Evolutionary conservation across 2,797 vertebrate genomes (phyloP), one percentile per base, ranked within the genome.

Genomic region (Pyrocephalus nanus): DNA sequence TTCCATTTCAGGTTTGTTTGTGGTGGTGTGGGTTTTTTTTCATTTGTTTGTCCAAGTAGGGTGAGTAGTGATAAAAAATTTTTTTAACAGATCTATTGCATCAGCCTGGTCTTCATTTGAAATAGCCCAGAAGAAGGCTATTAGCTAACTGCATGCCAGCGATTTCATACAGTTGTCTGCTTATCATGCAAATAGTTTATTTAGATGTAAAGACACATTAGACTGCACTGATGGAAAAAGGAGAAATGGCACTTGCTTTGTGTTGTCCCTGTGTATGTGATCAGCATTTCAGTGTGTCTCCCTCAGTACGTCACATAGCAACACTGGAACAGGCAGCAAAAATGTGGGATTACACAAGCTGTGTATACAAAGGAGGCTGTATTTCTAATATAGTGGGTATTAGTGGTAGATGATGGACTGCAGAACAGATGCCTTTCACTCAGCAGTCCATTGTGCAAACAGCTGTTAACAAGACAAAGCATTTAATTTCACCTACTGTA

Each of bases 391-490:
- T 8, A 78, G 55, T 3, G 64, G 19, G 15, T 62, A 26, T 43
- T 77, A 51, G 61, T 23, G 14, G 64, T n/a, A 58, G 57, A 71
- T 90, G 58, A 66, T 54, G 83, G 71, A 71, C 71, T 91, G 69
- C 62, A 74, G 78, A 74, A 61, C 73, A 84, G 58, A 61, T 69
- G 71, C 47, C 74, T 92, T 92, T 80, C 84, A 89, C 88, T 82
- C 43, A 66, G 65, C 47, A 51, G 81, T 84, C 23, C 69, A 58
- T 74, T 80, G 50, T 40, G 45, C 47, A 77, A 95, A 55, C 76
- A 93, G 58, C 65, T 90, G 61, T 60, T 86, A 80, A 57, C 54
- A 86, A 89, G 92, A 84, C n/a, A 91, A 86, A 72, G 48, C 32
- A 71, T 66, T 54, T 84, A 18, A 84, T 88, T 94, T 53, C 20